Conservation (phyloP, 2,113 vertebrate genomes). For the Thamnophis sirtalis region DNA sequence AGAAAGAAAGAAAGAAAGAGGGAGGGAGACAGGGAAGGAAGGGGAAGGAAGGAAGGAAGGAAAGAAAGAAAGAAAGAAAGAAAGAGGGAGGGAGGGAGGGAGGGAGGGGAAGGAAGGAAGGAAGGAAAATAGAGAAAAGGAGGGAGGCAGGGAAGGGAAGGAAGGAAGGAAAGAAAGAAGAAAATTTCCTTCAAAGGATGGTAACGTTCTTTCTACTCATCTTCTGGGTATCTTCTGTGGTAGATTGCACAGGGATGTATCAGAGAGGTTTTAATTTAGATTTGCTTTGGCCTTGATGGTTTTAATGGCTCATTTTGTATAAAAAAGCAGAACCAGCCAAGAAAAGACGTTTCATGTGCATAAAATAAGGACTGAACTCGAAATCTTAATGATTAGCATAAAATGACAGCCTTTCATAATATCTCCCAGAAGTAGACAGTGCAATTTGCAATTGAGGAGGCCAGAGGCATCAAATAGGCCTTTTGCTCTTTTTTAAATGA, state of each 20-base stretch:
- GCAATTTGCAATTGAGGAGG: slow-evolving; percentile 12
- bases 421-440: neutral
- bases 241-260: neutral
- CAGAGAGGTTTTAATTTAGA: neutral
- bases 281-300: neutral
- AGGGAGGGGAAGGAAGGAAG: too few species aligned
- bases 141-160: too few species aligned
- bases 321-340: neutral
- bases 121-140: too few species aligned
- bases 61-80: too few species aligned
- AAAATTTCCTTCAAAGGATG: neutral
- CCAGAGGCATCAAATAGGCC: slow-evolving; percentile 4
- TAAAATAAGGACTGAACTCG: neutral
- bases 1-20: rapidly evolving
- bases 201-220: neutral
- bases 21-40: too few species aligned
- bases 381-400: neutral
- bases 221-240: neutral
- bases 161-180: too few species aligned
- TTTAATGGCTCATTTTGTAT: neutral
- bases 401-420: slow-evolving; percentile 4
- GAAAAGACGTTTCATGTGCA: neutral
- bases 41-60: too few species aligned
- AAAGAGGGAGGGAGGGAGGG: too few species aligned
- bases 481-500: slow-evolving; percentile 19